Evolutionary conservation across 2,888 invertebrate species (phyloP), one percentile per base, ranked within the genome.

Genomic region (Pyrochroa serraticornis): DNA sequence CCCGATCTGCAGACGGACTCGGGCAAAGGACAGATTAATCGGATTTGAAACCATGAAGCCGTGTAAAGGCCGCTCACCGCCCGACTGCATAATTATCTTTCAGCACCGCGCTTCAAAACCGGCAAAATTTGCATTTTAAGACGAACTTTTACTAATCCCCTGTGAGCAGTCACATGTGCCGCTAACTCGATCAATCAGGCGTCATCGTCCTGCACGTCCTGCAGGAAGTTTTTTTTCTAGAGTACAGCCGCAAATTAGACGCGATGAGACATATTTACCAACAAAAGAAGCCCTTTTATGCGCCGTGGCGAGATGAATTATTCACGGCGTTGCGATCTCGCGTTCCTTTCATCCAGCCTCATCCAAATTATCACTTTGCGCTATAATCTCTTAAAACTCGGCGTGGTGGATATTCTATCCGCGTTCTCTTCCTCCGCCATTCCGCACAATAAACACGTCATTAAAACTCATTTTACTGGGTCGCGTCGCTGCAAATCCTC

Each of bases 31-130:
- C 71, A 71, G 75, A 77, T 78, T 77, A 78, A 78, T 77, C 76
- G 75, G 77, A 78, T 78, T 77, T 74, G 75, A 69, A 77, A 75
- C 75, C 77, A 77, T 71, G 77, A 76, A 75, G 75, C 77, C 77
- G 75, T 78, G 73, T 75, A 77, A 77, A 77, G 75, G 71, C 75
- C 68, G 69, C 68, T 69, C 55, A 51, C 64, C 75, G 74, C 73
- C 70, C 73, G 70, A 73, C 75, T 75, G 76, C 71, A 76, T 77
- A 76, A 77, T 77, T 77, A 77, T 75, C 74, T 74, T 71, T 72
- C 66, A 71, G 65, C 65, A 60, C 42, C 59, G 39, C 57, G 64
- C 65, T 70, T 67, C 67, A 68, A 67, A 73, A 71, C 71, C 74
- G 71, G 72, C 32, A 31, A 71, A 76, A 77, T 77, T 76, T 76